These are phyloP conservation scores for Suncus etruscus DNA, from an alignment of 2,113 vertebrate genomes.

Conservation along the genomic window DNA sequence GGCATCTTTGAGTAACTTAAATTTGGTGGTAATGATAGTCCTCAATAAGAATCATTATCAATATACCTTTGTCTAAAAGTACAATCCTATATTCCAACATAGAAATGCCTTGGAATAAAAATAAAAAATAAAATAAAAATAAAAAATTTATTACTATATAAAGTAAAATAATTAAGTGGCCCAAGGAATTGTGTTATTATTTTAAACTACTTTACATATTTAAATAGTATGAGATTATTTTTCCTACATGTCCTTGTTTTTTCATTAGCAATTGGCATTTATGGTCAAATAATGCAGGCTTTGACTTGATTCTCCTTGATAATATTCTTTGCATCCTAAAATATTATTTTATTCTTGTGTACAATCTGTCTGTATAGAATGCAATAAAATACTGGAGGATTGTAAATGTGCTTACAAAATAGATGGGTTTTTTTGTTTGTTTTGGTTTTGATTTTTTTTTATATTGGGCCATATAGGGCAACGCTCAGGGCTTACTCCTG, in stretches of 20 bases:
- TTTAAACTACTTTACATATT: not conserved
- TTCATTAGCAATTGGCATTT: not conserved
- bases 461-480: too few relatives aligned
- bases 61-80: not conserved
- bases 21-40: slow-evolving; percentile 22
- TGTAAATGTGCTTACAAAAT: not conserved
- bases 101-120: not conserved
- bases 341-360: not conserved
- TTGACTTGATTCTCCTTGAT: not conserved
- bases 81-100: not conserved
- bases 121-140: not conserved
- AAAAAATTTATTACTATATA: not conserved
- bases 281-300: not conserved
- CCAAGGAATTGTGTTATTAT: not conserved
- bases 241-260: not conserved
- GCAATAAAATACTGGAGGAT: not conserved
- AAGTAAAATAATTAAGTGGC: not conserved
- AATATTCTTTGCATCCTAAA: slow-evolving; percentile 21
- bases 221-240: slow-evolving; percentile 7
- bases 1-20: not conserved
- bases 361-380: not conserved
- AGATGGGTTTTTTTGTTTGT: not conserved
- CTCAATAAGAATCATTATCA: not conserved
- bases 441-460: too few relatives aligned
- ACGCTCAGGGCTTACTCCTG: too few relatives aligned